A percentile compares a stretch with the other conserved stretches of the same genome.
Conservation (phyloP, 2,797 vertebrate species). For the Coregonus sp. region DNA sequence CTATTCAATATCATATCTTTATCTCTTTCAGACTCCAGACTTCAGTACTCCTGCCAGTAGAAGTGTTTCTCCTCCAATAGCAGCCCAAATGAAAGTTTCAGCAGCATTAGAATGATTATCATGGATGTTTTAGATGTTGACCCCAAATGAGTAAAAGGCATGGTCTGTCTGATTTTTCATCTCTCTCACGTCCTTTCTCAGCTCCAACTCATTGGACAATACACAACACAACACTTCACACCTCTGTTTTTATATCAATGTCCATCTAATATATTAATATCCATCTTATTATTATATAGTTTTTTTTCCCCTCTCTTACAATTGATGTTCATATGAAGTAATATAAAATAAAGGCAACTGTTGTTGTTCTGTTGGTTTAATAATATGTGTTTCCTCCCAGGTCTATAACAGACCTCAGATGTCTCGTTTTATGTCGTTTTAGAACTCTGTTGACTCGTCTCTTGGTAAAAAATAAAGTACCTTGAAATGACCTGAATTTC, state of each 20-base stretch:
- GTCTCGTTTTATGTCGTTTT: slow-evolving; percentile 35
- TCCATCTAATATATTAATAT: not conserved
- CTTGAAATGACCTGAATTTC: slow-evolving; percentile 63
- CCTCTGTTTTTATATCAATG: not conserved
- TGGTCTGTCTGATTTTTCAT: slow-evolving; percentile 13
- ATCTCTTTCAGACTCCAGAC: not conserved
- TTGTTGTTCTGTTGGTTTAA: slow-evolving; percentile 47
- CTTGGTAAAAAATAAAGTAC: slow-evolving; percentile 64
- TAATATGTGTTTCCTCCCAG: slow-evolving; percentile 14
- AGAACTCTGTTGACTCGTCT: slow-evolving; percentile 48
- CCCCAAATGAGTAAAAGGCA: slow-evolving; percentile 32
- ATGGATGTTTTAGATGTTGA: slow-evolving; percentile 17
- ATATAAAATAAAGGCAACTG: slow-evolving; percentile 74
- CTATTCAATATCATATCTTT: not conserved
- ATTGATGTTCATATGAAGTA: slow-evolving; percentile 49
- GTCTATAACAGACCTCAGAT: slow-evolving; percentile 13
- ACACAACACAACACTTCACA: not conserved
- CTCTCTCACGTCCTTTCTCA: slow-evolving; percentile 5
- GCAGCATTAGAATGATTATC: slow-evolving; percentile 14
- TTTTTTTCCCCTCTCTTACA: slow-evolving; percentile 15
- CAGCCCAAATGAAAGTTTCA: slow-evolving; percentile 10
- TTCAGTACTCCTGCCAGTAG: not conserved
- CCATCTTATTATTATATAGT: not conserved
- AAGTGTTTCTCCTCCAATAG: slow-evolving; percentile 9
- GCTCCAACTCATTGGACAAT: slow-evolving; percentile 10